Percentiles rank a stretch among this genome's conserved stretches.
phyloP scores from a whole-genome alignment of 2,797 vertebrate genomes.

The Fistularia commersonii region DNA sequence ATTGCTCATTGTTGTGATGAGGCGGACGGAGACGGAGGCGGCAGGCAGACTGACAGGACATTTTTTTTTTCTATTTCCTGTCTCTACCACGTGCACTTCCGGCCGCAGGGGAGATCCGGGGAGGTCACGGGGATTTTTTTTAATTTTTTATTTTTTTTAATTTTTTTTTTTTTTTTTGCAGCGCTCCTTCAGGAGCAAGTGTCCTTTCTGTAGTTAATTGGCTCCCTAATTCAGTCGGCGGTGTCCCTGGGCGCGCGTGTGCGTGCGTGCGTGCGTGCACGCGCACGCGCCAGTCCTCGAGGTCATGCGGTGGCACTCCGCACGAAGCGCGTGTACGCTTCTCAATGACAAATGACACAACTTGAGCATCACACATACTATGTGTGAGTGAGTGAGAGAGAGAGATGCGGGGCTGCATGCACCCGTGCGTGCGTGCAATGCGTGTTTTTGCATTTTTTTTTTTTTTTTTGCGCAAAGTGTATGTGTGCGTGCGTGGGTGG shows the following conservation, averaged over 20 bases:
- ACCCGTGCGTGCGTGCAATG: too few species aligned
- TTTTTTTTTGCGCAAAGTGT: conserved; percentile 1
- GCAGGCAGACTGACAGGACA: conserved; percentile 45
- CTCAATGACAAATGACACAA: conserved; percentile 33
- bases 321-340: background rate
- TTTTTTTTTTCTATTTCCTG: conserved; percentile 39
- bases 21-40: conserved; percentile 39
- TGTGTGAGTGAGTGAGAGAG: too few species aligned
- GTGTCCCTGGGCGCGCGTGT: conserved; percentile 31
- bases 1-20: conserved; percentile 26
- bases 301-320: conserved; percentile 26
- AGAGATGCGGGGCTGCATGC: too few species aligned
- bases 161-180: too few species aligned
- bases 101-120: conserved; percentile 52
- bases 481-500: conserved; percentile 9
- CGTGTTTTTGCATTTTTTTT: too few species aligned
- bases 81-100: conserved; percentile 56
- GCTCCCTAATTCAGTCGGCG: conserved; percentile 50
- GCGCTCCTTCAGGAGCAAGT: conserved; percentile 52
- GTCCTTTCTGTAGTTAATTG: conserved; percentile 65
- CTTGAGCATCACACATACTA: conserved; percentile 12
- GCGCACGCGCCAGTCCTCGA: too few species aligned
- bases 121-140: conserved; percentile 67
- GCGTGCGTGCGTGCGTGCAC: background rate
- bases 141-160: too few species aligned